These are phyloP conservation scores for Eremobia ochroleuca DNA, from an alignment of 2,888 invertebrate species.

Conservation along the genomic window DNA sequence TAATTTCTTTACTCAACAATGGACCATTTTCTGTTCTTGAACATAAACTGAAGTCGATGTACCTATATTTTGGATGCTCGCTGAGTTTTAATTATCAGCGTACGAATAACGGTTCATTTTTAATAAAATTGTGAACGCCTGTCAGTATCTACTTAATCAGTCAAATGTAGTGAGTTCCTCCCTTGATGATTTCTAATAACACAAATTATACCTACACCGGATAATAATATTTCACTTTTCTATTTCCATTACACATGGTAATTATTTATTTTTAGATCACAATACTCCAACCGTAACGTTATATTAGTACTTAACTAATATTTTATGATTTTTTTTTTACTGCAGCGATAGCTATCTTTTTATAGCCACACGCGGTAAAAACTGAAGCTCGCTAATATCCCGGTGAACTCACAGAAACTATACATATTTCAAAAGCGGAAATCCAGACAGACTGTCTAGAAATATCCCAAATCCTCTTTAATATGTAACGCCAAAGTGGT, in stretches of 20 bases:
- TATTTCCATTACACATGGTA: constrained; percentile 15
- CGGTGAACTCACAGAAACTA: constrained; percentile 18
- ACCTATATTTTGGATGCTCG: not conserved
- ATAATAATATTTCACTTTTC: constrained; percentile 21
- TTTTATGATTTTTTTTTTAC: constrained; percentile 33
- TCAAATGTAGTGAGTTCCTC: constrained; percentile 4
- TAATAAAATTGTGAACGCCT: not conserved
- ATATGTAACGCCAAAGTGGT: constrained; percentile 43
- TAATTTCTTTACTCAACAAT: not conserved
- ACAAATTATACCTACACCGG: constrained; percentile 17
- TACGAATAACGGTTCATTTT: not conserved
- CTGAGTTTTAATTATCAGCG: not conserved
- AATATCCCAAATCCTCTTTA: constrained; percentile 32
- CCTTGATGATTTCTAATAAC: constrained; percentile 18
- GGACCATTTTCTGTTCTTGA: not conserved
- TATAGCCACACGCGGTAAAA: constrained; percentile 21
- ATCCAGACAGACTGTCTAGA: constrained; percentile 31
- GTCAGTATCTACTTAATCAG: not conserved
- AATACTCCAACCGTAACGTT: constrained; percentile 26
- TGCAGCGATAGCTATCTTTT: constrained; percentile 36
- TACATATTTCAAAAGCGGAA: constrained; percentile 39
- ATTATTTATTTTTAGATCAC: constrained; percentile 30
- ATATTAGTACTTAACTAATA: constrained; percentile 21
- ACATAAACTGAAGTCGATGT: not conserved
- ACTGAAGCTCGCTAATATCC: constrained; percentile 18